Base-by-base conservation (phyloP, 2,888 invertebrate genomes). In the Rotaria macrura region DNA sequence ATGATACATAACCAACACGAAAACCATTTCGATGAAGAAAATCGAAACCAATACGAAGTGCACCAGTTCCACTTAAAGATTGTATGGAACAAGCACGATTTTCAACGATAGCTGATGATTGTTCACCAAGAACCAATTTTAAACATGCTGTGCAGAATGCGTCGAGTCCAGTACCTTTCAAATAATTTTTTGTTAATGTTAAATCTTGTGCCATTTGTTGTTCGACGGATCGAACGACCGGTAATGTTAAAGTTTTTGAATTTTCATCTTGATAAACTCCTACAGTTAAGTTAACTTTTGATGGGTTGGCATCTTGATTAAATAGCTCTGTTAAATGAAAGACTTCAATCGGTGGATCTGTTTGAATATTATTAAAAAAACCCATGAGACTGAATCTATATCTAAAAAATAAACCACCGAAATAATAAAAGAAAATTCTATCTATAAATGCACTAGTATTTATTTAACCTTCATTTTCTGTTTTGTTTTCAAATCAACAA, bases 171-270 rank as follows among this genome's bases (percentile, higher is more conserved):
- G 96, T 93, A 83, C 97, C 95, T 25, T 97, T 96, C 87, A 97
- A 92, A 91, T 98, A 99, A 91, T 99, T 98, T 90, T 99, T 97
- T 90, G 96, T 95, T 85, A 96, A 92, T 4, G 94, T 93, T 47
- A 93, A 93, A 91, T 96, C 95, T 40, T 88, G 87, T 4, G 96
- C 95, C 91, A 99, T 93, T 88, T 93, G 92, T 87, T 93, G 93
- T 92, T 99, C 98, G 79, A 95, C 95, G 90, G 95, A 94, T 55
- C 94, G 93, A 7, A 99, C 98, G 65, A 98, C 96, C 2, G 99
- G 98, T 88, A 99, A 91, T 1, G 99, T 96, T 97, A 97, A 99
- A 85, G 98, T 98, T 90, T 95, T 95, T 1, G 95, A 96, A 89
- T 95, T 94, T 88, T 94, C 94, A 87, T 95, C 95, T 89, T 97